Evolutionary conservation across 64 coral and sea anemone species (phyloP).

Genomic region (Pocillopora damicornis): DNA sequence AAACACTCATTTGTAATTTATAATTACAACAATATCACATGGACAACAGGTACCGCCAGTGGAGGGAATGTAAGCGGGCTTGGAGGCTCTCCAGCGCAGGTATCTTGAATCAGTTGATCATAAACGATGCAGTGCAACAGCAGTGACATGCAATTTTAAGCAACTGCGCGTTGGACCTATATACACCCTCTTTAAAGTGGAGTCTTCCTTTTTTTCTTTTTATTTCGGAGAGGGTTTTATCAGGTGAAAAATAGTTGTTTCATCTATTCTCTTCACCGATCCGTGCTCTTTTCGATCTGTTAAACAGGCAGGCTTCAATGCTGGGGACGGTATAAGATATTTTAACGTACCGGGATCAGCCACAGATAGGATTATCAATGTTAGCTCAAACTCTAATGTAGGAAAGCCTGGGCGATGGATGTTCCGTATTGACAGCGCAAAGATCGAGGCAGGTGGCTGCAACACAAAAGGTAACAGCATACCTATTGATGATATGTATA

Average conservation of each 20-base stretch:
- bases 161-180: no score
- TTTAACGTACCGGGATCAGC: slow-evolving; percentile 42
- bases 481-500: not conserved
- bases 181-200: no score
- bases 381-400: slow-evolving; percentile 40
- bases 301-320: slow-evolving; percentile 14
- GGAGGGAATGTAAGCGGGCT: not conserved
- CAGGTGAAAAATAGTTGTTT: no score
- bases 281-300: not conserved
- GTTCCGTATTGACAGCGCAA: slow-evolving; percentile 48
- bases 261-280: no score
- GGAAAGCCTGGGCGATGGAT: slow-evolving; percentile 43
- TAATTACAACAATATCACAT: slow-evolving; percentile 49
- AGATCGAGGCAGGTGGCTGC: slow-evolving; percentile 41
- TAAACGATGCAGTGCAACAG: not conserved
- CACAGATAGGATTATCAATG: slow-evolving; percentile 2
- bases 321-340: slow-evolving; percentile 22
- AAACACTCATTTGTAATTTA: slow-evolving; percentile 51
- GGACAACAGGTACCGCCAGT: slow-evolving; percentile 59
- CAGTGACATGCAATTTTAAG: not conserved
- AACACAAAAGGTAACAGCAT: slow-evolving; percentile 46
- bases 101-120: not conserved
- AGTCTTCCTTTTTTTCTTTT: not conserved
- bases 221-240: no score
- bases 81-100: slow-evolving; percentile 21